Conservation (phyloP, 2,113 vertebrate genomes). For the Suncus etruscus region DNA sequence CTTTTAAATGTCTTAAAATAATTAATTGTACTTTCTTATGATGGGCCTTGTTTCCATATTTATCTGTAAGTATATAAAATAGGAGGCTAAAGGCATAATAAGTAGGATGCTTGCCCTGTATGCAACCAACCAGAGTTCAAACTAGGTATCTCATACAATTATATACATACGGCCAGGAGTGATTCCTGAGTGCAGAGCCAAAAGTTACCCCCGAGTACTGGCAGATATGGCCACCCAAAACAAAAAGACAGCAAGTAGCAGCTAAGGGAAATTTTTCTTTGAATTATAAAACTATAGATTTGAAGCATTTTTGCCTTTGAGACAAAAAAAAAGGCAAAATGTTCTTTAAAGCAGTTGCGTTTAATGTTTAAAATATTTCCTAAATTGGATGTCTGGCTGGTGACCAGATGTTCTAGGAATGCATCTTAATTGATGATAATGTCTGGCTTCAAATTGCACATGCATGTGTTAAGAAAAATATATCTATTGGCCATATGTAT, state of each 20-base stretch:
- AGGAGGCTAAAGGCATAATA: too few relatives aligned
- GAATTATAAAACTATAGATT: constrained; percentile 10
- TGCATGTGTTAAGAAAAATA: constrained; percentile 45
- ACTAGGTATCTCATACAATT: too few relatives aligned
- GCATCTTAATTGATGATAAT: constrained; percentile 70
- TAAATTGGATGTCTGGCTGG: constrained; percentile 47
- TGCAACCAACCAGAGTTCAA: too few relatives aligned
- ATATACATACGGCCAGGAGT: too few relatives aligned
- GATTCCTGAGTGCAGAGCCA: too few relatives aligned
- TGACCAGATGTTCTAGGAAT: constrained; percentile 69
- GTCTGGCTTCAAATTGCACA: constrained; percentile 48
- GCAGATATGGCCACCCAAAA: too few relatives aligned
- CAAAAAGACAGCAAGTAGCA: neutral
- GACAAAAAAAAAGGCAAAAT: constrained; percentile 36
- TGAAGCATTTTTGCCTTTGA: constrained; percentile 36
- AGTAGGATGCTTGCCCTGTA: too few relatives aligned
- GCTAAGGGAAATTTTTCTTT: constrained; percentile 11
- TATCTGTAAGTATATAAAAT: neutral
- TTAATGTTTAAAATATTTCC: constrained; percentile 41
- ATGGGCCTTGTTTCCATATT: constrained; percentile 18
- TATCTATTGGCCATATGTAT: constrained; percentile 1
- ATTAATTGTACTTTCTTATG: neutral
- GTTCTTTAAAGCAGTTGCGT: constrained; percentile 20
- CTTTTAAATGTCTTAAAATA: neutral
- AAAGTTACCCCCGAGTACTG: too few relatives aligned